Percentiles rank a stretch among this genome's conserved stretches.
Evolutionary conservation across 1,140 invertebrate genomes (phyloP).

Genomic region (Dinoponera quadriceps): DNA sequence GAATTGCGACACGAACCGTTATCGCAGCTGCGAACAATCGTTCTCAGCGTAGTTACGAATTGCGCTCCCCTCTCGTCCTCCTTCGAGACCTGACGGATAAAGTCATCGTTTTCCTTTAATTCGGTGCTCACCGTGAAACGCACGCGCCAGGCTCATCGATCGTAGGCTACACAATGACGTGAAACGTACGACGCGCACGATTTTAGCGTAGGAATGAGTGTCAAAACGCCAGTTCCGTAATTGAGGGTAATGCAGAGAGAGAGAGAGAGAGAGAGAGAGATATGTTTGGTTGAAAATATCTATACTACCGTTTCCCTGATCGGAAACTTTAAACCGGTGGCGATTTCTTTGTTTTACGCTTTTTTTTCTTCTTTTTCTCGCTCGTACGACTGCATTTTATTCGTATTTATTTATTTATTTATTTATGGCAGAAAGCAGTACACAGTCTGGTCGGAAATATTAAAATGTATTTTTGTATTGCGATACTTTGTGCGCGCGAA

Average conservation of each 20-base stretch:
- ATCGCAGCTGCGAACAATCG: slow-evolving; percentile 36
- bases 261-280: no score
- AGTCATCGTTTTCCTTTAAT: not conserved
- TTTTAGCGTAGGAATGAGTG: not conserved
- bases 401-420: no score
- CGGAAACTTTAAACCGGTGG: slow-evolving; percentile 5
- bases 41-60: not conserved
- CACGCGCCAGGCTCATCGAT: not conserved
- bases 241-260: slow-evolving; percentile 1
- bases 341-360: not conserved
- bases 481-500: not conserved
- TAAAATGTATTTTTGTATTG: not conserved
- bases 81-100: not conserved
- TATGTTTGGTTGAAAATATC: slow-evolving; percentile 9
- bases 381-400: not conserved
- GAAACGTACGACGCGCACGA: not conserved
- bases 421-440: no score
- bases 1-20: slow-evolving; percentile 39
- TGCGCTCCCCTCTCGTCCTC: not conserved
- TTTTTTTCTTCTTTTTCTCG: not conserved
- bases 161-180: not conserved
- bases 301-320: not conserved
- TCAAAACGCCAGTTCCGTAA: not conserved
- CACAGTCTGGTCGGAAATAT: no score
- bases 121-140: not conserved